These are phyloP conservation scores for Opisthograptis luteolata DNA, from an alignment of 2,888 invertebrate genomes.

Conservation along the genomic window DNA sequence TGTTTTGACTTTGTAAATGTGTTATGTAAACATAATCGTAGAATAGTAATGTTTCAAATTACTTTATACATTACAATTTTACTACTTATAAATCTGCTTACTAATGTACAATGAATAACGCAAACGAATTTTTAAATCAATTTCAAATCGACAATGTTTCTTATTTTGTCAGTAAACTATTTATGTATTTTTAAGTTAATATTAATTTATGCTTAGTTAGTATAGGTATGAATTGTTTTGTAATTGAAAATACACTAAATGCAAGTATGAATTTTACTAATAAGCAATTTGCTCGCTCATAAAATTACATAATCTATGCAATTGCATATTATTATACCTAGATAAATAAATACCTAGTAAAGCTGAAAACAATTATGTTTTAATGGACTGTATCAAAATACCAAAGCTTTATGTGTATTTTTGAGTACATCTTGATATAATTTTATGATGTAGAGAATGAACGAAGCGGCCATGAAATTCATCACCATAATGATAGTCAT, in stretches of 20 bases:
- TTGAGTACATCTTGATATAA: conserved; percentile 17
- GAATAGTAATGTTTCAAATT: neutral
- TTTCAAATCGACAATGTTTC: conserved; percentile 11
- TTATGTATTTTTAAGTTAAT: conserved; percentile 17
- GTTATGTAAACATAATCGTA: neutral
- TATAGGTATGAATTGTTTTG: conserved; percentile 9
- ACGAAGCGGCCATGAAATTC: conserved; percentile 50
- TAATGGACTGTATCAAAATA: conserved; percentile 1
- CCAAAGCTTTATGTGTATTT: conserved; percentile 11
- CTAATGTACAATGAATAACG: conserved; percentile 18
- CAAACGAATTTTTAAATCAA: conserved; percentile 30
- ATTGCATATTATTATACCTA: too few relatives aligned
- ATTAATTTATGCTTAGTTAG: conserved; percentile 18
- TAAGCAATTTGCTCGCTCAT: neutral
- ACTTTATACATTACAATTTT: neutral
- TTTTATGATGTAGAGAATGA: conserved; percentile 40
- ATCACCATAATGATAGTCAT: conserved; percentile 40
- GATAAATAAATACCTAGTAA: too few relatives aligned
- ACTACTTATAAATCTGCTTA: conserved; percentile 9
- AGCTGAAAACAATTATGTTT: neutral
- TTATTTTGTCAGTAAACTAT: conserved; percentile 1
- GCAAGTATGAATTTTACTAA: neutral
- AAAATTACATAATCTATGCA: neutral
- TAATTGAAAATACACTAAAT: conserved; percentile 24
- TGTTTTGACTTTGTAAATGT: neutral